A percentile compares a stretch with the other conserved stretches of the same genome.
phyloP scores from a whole-genome alignment of 1,140 invertebrate genomes.

The Stegodyphus dumicola region DNA sequence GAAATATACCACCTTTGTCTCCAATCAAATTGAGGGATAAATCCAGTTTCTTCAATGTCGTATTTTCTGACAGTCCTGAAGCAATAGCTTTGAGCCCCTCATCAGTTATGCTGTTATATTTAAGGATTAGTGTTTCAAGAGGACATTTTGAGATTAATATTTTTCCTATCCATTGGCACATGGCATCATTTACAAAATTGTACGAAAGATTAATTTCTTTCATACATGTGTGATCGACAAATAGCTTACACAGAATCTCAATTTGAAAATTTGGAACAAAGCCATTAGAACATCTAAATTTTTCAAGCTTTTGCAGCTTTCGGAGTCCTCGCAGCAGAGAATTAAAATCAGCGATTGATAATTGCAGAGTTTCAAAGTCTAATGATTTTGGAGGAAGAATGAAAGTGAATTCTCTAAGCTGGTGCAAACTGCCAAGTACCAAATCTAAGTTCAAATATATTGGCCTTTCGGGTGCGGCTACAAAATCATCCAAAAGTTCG shows the following conservation, averaged over 20 bases:
- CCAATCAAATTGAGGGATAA: slow-evolving; percentile 34
- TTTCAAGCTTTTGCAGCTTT: not conserved
- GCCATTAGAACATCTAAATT: slow-evolving; percentile 31
- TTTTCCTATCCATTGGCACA: slow-evolving; percentile 15
- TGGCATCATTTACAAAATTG: slow-evolving; percentile 12
- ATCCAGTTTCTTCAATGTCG: slow-evolving; percentile 1
- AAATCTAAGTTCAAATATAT: not conserved
- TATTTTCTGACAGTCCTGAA: slow-evolving; percentile 9
- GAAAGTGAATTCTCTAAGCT: slow-evolving; percentile 13
- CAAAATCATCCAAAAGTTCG: slow-evolving; percentile 14
- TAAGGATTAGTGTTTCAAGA: slow-evolving; percentile 5
- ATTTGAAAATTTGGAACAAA: not conserved
- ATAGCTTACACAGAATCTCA: not conserved
- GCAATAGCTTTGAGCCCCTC: slow-evolving; percentile 3
- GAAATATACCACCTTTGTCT: slow-evolving; percentile 13
- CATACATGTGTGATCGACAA: not conserved
- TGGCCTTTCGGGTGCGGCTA: not conserved
- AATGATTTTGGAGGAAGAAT: not conserved
- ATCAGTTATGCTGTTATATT: slow-evolving; percentile 18
- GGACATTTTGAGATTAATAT: slow-evolving; percentile 3
- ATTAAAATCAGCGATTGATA: slow-evolving; percentile 25
- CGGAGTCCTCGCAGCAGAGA: slow-evolving; percentile 1
- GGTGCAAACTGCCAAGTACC: not conserved
- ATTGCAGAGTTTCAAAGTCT: not conserved
- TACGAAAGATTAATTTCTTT: slow-evolving; percentile 6